Percentiles rank a stretch among this genome's conserved stretches.
These are phyloP conservation scores for Gallinago jamesoni DNA, from an alignment of 2,113 vertebrate species.

Conservation along the genomic window DNA sequence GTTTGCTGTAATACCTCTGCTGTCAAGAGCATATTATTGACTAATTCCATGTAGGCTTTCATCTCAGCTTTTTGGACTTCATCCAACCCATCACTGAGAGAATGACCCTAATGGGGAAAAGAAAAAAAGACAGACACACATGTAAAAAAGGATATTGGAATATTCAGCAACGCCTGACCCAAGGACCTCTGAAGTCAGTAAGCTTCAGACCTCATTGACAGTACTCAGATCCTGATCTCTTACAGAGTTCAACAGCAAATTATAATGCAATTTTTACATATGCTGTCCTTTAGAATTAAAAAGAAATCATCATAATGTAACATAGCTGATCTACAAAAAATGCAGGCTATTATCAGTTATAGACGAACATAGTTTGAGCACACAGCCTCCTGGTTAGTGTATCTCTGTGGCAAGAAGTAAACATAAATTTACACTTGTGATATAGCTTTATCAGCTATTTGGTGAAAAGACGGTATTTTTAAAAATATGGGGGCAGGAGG, in stretches of 20 bases:
- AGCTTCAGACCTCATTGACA: background rate
- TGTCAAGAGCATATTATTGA: constrained; percentile 95
- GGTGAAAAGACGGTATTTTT: background rate
- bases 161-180: background rate
- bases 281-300: background rate
- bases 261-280: background rate
- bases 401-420: background rate
- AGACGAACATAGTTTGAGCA: background rate
- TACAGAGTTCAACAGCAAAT: background rate
- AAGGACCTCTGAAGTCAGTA: background rate
- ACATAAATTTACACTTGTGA: background rate
- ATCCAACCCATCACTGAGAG: constrained; percentile 91
- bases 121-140: background rate
- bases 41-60: constrained; percentile 95
- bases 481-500: background rate
- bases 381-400: background rate
- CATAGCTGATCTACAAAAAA: background rate
- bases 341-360: background rate
- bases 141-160: constrained; percentile 12
- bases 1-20: constrained; percentile 83
- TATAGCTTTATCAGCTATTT: background rate
- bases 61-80: constrained; percentile 96
- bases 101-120: constrained; percentile 85
- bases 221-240: background rate
- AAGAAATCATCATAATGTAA: background rate